These are phyloP conservation scores for Imbricaverruca yamaguchii DNA, from an alignment of 2,888 invertebrate species.

Conservation along the genomic window DNA sequence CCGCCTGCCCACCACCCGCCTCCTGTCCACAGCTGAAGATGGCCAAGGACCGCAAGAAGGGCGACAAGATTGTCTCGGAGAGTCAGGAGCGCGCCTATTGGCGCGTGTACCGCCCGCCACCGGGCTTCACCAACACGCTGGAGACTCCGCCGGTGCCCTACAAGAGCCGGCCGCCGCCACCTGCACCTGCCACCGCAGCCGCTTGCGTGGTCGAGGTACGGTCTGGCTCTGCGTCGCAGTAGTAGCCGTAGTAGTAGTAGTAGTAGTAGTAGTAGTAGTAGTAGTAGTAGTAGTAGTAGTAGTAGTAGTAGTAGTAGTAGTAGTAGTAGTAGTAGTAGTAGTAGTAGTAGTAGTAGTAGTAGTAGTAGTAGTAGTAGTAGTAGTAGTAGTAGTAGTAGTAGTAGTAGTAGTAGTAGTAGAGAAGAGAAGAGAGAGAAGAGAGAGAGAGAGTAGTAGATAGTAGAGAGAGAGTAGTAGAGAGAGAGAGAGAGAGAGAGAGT, in stretches of 20 bases:
- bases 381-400: slow-evolving; percentile 32
- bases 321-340: slow-evolving; percentile 33
- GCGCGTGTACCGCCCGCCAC: slow-evolving; percentile 90
- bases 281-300: slow-evolving; percentile 32
- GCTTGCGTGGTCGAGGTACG: background rate
- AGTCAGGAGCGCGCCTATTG: slow-evolving; percentile 97
- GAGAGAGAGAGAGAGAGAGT: background rate
- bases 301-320: slow-evolving; percentile 30
- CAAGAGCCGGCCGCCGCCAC: background rate
- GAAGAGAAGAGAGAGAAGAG: background rate
- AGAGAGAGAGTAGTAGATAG: background rate
- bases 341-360: slow-evolving; percentile 33
- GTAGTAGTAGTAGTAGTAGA: slow-evolving; percentile 32
- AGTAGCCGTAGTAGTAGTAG: too few relatives aligned
- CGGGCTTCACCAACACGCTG: slow-evolving; percentile 72
- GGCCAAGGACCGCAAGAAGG: slow-evolving; percentile 90
- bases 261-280: slow-evolving; percentile 5
- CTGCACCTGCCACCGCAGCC: background rate
- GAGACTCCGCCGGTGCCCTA: slow-evolving; percentile 44
- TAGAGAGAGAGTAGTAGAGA: background rate
- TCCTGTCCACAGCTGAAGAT: slow-evolving; percentile 58
- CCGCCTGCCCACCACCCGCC: too few relatives aligned
- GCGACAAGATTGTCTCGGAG: slow-evolving; percentile 91
- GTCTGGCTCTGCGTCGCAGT: too few relatives aligned
- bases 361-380: slow-evolving; percentile 33